Evolutionary conservation across 1,140 invertebrate genomes (phyloP).

Genomic region (Chelonus insularis): DNA sequence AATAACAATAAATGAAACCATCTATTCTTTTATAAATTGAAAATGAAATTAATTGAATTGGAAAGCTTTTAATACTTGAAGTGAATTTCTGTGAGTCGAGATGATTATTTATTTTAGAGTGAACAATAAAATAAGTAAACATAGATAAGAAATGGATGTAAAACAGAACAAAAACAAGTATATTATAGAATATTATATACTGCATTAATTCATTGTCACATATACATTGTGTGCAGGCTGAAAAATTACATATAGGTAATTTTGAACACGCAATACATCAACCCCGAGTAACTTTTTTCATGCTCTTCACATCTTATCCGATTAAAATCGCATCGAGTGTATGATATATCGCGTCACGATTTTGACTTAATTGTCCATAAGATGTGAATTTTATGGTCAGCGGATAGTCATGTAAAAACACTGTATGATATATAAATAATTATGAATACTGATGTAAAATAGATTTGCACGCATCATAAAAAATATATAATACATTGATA

Average conservation of each 20-base stretch:
- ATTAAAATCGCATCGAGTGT: conserved; percentile 13
- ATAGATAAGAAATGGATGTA: no score
- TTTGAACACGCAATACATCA: neutral
- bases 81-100: no score
- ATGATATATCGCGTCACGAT: conserved; percentile 8
- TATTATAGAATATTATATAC: no score
- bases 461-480: neutral
- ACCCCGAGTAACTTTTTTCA: neutral
- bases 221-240: neutral
- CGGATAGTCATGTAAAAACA: neutral
- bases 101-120: no score
- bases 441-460: neutral
- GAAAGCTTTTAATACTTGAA: no score
- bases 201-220: no score
- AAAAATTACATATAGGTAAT: neutral
- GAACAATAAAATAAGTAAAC: no score
- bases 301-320: conserved; percentile 3
- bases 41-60: no score
- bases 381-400: neutral
- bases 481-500: no score
- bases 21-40: no score
- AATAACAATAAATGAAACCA: no score
- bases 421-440: neutral
- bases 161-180: no score
- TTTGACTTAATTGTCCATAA: neutral